A percentile compares a stretch with the other conserved stretches of the same genome.
Conservation (phyloP, 2,888 invertebrate species). For the Pristionchus exspectatus region DNA sequence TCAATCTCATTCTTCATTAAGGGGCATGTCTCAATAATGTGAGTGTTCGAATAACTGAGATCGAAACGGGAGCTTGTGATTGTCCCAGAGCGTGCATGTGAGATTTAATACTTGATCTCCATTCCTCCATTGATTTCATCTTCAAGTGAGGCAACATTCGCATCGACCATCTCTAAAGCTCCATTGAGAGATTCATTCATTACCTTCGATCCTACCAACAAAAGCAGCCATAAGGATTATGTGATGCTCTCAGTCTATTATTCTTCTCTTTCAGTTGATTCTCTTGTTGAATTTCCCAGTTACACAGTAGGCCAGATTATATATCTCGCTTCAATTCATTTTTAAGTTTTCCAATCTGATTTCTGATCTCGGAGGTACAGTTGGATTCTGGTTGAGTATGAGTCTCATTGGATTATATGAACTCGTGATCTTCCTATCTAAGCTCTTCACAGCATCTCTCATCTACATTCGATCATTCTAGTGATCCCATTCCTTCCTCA, state of each 20-base stretch:
- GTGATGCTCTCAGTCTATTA: constrained; percentile 35
- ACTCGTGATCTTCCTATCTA: constrained; percentile 12
- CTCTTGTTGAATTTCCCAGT: constrained; percentile 31
- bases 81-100: constrained; percentile 42
- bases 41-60: not conserved
- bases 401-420: constrained; percentile 49
- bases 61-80: constrained; percentile 24
- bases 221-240: not conserved
- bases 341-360: constrained; percentile 44
- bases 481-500: not conserved
- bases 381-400: constrained; percentile 54
- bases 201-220: not conserved
- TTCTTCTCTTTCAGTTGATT: constrained; percentile 19
- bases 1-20: not conserved
- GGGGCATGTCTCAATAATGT: constrained; percentile 49
- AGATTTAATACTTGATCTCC: not conserved
- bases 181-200: constrained; percentile 7
- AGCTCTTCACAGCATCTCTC: not conserved
- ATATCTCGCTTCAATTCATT: not conserved
- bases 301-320: constrained; percentile 10
- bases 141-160: not conserved
- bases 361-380: constrained; percentile 52
- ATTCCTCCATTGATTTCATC: not conserved
- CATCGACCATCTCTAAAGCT: constrained; percentile 32
- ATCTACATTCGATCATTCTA: not conserved